Evolutionary conservation across 2,888 invertebrate species (phyloP).

Genomic region (Nymphalis c-album): DNA sequence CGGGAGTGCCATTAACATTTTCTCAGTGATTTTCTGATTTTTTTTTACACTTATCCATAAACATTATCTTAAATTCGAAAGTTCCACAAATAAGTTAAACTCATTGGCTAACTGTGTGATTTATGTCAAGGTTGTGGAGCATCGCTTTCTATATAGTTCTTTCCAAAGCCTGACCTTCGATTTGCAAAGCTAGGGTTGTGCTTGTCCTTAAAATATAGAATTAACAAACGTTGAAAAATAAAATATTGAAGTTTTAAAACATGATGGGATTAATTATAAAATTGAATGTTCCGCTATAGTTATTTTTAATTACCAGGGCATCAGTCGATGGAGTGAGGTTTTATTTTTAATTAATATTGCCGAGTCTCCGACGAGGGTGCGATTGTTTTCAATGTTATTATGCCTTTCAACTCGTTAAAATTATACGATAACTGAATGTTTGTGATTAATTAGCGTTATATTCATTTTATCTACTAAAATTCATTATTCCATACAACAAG

Average conservation of each 20-base stretch:
- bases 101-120: too few species aligned
- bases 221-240: background rate
- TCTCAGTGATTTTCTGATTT: too few species aligned
- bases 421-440: slow-evolving; percentile 35
- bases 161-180: too few species aligned
- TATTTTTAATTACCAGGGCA: slow-evolving; percentile 62
- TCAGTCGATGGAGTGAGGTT: slow-evolving; percentile 42
- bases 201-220: background rate
- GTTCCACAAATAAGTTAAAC: too few species aligned
- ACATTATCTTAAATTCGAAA: too few species aligned
- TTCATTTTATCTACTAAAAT: background rate
- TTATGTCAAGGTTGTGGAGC: too few species aligned
- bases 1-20: too few species aligned
- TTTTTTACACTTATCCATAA: too few species aligned
- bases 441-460: slow-evolving; percentile 38
- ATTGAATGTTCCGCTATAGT: slow-evolving; percentile 51
- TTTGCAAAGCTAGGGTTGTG: too few species aligned
- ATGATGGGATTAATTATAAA: slow-evolving; percentile 2
- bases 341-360: slow-evolving; percentile 69
- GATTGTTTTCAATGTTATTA: slow-evolving; percentile 50
- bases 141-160: too few species aligned
- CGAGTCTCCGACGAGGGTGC: slow-evolving; percentile 46
- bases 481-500: background rate
- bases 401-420: slow-evolving; percentile 48
- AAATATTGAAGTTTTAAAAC: background rate